Conservation (phyloP, 2,113 vertebrate species). For the Notiomystis cincta region DNA sequence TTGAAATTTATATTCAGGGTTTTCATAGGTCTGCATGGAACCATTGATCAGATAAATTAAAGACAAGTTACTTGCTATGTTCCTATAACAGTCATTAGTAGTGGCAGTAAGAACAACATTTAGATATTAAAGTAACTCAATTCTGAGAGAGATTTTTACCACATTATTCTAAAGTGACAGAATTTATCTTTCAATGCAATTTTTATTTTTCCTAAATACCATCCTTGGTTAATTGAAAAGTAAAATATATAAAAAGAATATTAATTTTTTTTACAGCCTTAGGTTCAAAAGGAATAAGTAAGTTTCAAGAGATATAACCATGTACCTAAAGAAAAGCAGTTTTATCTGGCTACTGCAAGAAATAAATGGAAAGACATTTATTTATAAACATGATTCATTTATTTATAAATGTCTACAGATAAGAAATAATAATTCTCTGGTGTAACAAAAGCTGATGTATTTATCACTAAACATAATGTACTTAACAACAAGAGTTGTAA, state of each 20-base stretch:
- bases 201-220: neutral
- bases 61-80: neutral
- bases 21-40: neutral
- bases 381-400: constrained; percentile 32
- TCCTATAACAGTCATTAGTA: neutral
- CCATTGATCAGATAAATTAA: neutral
- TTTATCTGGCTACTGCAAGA: neutral
- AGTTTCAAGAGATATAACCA: neutral
- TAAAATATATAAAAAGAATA: neutral
- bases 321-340: neutral
- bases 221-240: neutral
- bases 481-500: constrained; percentile 50
- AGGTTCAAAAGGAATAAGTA: neutral
- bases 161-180: neutral
- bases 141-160: neutral
- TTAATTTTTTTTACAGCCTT: neutral
- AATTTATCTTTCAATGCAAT: neutral
- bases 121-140: neutral
- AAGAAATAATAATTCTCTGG: constrained; percentile 11
- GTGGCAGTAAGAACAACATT: neutral
- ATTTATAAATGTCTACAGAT: constrained; percentile 23
- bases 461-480: constrained; percentile 44
- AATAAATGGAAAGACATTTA: neutral
- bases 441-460: constrained; percentile 6
- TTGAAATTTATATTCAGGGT: neutral